phyloP scores from a whole-genome alignment of 2,888 invertebrate genomes.

The Ormyrus labotus region DNA sequence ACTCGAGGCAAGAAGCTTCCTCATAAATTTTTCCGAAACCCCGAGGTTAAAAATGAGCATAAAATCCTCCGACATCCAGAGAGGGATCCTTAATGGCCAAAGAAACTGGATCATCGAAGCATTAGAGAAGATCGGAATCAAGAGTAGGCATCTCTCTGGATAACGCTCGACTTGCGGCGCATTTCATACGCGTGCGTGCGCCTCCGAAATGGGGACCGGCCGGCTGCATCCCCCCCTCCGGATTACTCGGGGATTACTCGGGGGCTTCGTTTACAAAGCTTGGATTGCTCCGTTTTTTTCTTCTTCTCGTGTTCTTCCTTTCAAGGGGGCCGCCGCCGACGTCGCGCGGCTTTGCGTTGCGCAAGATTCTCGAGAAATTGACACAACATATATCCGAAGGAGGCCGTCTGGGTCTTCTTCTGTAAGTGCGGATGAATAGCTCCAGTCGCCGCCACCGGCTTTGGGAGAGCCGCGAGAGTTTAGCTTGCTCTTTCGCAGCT shows the following conservation, averaged over 20 bases:
- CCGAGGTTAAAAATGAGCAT: too few species aligned
- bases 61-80: too few species aligned
- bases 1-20: too few species aligned
- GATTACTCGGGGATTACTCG: conserved; percentile 55
- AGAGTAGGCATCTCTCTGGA: conserved; percentile 5
- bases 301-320: not conserved
- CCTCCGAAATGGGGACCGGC: conserved; percentile 40
- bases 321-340: not conserved
- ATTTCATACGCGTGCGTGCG: conserved; percentile 1
- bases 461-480: too few species aligned
- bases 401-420: not conserved
- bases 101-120: conserved; percentile 8
- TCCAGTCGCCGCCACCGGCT: conserved; percentile 4
- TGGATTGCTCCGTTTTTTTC: conserved; percentile 54
- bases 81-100: too few species aligned
- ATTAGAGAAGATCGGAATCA: conserved; percentile 12
- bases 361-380: conserved; percentile 13
- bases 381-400: conserved; percentile 8
- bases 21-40: not conserved
- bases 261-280: conserved; percentile 50
- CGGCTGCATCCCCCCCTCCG: conserved; percentile 38
- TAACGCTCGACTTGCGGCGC: conserved; percentile 30
- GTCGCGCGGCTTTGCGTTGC: not conserved
- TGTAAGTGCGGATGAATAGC: conserved; percentile 11
- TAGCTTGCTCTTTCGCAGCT: too few species aligned